These are phyloP conservation scores for Sinelater perroti DNA, from an alignment of 2,888 invertebrate genomes.

Conservation along the genomic window DNA sequence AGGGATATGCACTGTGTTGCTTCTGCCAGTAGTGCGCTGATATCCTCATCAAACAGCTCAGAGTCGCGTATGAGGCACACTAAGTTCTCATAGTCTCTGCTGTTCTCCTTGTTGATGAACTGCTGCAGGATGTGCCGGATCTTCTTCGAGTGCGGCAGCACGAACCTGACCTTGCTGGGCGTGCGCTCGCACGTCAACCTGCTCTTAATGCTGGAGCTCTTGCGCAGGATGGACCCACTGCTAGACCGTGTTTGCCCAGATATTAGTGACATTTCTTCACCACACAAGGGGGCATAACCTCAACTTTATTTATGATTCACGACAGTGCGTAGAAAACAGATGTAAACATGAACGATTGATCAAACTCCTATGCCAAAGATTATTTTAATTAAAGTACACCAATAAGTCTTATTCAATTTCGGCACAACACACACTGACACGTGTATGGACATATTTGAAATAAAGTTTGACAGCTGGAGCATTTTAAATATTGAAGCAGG, in stretches of 20 bases:
- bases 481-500: too few relatives aligned
- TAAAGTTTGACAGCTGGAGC: too few relatives aligned
- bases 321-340: too few relatives aligned
- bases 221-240: constrained; percentile 42
- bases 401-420: too few relatives aligned
- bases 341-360: too few relatives aligned
- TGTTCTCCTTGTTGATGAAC: constrained; percentile 57
- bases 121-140: constrained; percentile 61
- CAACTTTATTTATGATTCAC: too few relatives aligned
- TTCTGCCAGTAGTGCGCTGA: constrained; percentile 65
- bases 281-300: too few relatives aligned
- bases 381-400: too few relatives aligned
- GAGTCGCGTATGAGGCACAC: constrained; percentile 63
- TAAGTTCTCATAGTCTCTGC: constrained; percentile 63
- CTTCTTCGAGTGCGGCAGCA: constrained; percentile 61
- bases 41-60: constrained; percentile 65
- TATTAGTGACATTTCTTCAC: constrained; percentile 41
- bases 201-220: constrained; percentile 40
- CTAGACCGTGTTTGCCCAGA: constrained; percentile 30
- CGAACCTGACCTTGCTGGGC: constrained; percentile 58
- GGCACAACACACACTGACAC: too few relatives aligned
- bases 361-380: too few relatives aligned
- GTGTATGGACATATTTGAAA: too few relatives aligned
- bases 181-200: constrained; percentile 28
- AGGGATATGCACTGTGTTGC: constrained; percentile 67